phyloP scores from a whole-genome alignment of 2,888 invertebrate genomes.

The Acanthosepion pharaonis region DNA sequence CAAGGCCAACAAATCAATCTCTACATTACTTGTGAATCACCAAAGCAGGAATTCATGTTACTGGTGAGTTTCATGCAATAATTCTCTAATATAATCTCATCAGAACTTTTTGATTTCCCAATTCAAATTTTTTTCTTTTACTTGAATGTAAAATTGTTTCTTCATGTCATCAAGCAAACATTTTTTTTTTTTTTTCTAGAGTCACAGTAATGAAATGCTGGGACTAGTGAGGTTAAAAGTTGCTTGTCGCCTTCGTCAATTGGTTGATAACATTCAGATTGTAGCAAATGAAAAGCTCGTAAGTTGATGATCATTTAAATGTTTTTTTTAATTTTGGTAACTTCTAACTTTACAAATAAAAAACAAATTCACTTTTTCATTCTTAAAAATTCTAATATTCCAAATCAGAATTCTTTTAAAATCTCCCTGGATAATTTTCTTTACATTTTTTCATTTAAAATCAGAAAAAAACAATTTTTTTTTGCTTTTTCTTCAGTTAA shows the following conservation, averaged over 20 bases:
- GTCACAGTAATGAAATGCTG: constrained; percentile 75
- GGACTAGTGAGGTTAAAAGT: constrained; percentile 73
- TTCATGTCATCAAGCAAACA: too few species aligned
- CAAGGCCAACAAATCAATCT: constrained; percentile 75
- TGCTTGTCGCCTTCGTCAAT: constrained; percentile 69
- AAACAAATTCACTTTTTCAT: too few species aligned
- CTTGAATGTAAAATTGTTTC: too few species aligned
- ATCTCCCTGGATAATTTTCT: background rate
- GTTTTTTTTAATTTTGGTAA: background rate
- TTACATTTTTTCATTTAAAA: background rate
- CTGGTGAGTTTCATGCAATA: constrained; percentile 63
- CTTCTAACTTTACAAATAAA: background rate
- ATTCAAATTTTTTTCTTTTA: too few species aligned
- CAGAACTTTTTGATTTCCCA: background rate
- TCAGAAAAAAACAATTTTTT: background rate
- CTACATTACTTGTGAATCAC: constrained; percentile 72
- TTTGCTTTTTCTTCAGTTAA: constrained; percentile 63
- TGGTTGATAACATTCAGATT: constrained; percentile 72
- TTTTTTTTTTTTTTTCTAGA: constrained; percentile 54
- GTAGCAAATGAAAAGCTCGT: constrained; percentile 73
- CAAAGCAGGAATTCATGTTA: constrained; percentile 73
- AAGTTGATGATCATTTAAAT: constrained; percentile 50
- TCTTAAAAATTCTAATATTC: too few species aligned
- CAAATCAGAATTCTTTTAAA: background rate
- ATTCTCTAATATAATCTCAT: background rate